phyloP scores from a whole-genome alignment of 2,797 vertebrate genomes.

The Leucoraja ocellata region DNA sequence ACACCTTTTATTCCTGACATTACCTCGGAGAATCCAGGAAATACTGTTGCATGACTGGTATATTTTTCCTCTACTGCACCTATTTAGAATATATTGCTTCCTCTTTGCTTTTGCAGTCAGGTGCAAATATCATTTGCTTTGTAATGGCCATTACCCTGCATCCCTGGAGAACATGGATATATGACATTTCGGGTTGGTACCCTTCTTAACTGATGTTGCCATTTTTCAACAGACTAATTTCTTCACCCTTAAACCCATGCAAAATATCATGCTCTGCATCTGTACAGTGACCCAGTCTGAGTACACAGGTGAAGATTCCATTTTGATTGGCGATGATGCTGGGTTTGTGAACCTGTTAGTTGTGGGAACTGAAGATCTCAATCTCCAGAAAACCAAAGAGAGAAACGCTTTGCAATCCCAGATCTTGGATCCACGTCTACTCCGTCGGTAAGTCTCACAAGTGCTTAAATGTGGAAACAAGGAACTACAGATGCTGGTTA shows the following conservation, averaged over 20 bases:
- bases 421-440: constrained; percentile 47
- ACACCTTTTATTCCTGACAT: too few relatives aligned
- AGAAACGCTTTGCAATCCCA: constrained; percentile 48
- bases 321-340: constrained; percentile 59
- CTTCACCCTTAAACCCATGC: constrained; percentile 57
- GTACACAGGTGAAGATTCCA: constrained; percentile 50
- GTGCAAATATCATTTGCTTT: too few relatives aligned
- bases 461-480: too few relatives aligned
- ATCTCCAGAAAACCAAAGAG: constrained; percentile 49
- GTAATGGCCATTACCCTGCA: too few relatives aligned
- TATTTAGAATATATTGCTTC: too few relatives aligned
- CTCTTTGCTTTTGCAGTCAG: too few relatives aligned
- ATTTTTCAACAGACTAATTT: constrained; percentile 52
- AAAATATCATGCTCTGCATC: constrained; percentile 56
- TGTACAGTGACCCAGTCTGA: constrained; percentile 46
- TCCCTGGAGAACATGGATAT: too few relatives aligned
- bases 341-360: constrained; percentile 56
- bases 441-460: background rate
- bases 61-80: too few relatives aligned
- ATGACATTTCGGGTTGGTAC: too few relatives aligned
- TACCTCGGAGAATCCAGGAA: too few relatives aligned
- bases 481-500: too few relatives aligned
- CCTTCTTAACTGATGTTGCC: background rate
- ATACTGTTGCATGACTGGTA: too few relatives aligned
- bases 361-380: constrained; percentile 53